A percentile compares a stretch with the other conserved stretches of the same genome.
Evolutionary conservation across 2,888 invertebrate species (phyloP).

Genomic region (Tenthredo livida): DNA sequence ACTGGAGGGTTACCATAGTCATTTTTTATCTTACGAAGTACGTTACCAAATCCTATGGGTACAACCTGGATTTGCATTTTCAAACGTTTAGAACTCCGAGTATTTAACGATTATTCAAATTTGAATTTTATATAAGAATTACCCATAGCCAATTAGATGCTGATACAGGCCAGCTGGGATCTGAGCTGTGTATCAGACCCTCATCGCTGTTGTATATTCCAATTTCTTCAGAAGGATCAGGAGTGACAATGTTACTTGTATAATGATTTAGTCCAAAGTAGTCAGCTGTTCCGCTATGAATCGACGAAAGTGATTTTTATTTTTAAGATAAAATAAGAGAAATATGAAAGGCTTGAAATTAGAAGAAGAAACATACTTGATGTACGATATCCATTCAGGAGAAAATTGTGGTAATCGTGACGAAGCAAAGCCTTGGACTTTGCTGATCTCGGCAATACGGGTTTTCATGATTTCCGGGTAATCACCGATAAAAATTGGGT

Average conservation of each 20-base stretch:
- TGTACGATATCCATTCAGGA: constrained; percentile 80
- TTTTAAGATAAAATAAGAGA: neutral
- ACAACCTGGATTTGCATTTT: constrained; percentile 66
- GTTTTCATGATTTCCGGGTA: constrained; percentile 80
- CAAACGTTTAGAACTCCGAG: neutral
- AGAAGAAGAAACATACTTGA: constrained; percentile 73
- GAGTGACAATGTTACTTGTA: constrained; percentile 61
- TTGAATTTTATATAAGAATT: neutral
- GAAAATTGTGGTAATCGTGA: constrained; percentile 79
- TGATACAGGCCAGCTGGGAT: constrained; percentile 82
- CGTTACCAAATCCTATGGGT: constrained; percentile 76
- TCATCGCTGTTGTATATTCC: constrained; percentile 61
- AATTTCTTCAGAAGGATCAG: constrained; percentile 46
- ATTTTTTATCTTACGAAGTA: constrained; percentile 69
- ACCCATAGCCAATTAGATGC: constrained; percentile 84
- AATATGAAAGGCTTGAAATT: neutral
- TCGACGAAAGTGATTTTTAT: neutral
- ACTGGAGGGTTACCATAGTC: too few relatives aligned
- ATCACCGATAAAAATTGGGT: constrained; percentile 78
- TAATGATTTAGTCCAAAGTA: constrained; percentile 72
- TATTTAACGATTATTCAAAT: constrained; percentile 18
- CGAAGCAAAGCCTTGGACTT: constrained; percentile 73
- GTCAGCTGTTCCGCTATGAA: constrained; percentile 66
- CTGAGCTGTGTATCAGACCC: constrained; percentile 80
- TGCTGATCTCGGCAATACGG: constrained; percentile 76